Evolutionary conservation across 2,888 invertebrate genomes (phyloP).

Genomic region (Eilema caniola): DNA sequence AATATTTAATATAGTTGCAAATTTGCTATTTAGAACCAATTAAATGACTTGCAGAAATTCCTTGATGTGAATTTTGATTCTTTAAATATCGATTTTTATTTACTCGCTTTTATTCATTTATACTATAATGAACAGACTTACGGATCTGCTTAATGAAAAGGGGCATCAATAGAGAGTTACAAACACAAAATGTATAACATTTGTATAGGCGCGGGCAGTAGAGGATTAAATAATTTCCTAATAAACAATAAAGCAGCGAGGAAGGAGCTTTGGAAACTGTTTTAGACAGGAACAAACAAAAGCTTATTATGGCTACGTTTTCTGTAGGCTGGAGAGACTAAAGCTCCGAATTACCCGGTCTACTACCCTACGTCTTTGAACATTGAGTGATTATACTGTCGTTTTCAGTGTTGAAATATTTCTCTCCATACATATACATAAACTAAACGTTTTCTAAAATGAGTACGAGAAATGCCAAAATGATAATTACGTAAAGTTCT

Average conservation of each 20-base stretch:
- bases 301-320: conserved; percentile 16
- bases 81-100: background rate
- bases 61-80: background rate
- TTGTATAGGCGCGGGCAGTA: background rate
- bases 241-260: background rate
- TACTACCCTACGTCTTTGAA: background rate
- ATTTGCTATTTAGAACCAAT: background rate
- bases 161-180: background rate
- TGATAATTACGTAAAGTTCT: background rate
- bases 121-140: background rate
- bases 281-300: conserved; percentile 2
- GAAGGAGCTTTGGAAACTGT: background rate
- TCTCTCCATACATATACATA: too few species aligned
- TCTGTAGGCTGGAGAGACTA: conserved; percentile 2
- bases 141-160: background rate
- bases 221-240: background rate
- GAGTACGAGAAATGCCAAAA: background rate
- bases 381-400: background rate
- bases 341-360: background rate
- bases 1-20: too few species aligned
- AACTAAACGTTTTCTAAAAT: too few species aligned
- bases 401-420: background rate
- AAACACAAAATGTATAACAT: background rate
- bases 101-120: background rate
- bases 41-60: background rate